Evolutionary conservation across 2,797 vertebrate genomes (phyloP).

Genomic region (Mycteria americana): DNA sequence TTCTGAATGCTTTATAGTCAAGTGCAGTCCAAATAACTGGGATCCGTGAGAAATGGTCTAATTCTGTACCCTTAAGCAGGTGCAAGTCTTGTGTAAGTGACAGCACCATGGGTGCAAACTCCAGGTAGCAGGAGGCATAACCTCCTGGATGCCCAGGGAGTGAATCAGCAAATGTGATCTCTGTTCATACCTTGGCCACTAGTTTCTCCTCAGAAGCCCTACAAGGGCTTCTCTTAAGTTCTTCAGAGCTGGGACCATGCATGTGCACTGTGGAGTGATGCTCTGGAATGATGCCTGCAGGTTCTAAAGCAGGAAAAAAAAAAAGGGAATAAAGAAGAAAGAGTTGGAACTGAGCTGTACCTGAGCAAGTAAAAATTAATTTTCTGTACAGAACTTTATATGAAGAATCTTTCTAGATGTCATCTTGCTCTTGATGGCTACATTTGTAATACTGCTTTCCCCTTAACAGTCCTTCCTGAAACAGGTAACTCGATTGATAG

Average conservation of each 20-base stretch:
- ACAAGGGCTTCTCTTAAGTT: background rate
- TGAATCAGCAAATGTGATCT: background rate
- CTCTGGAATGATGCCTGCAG: background rate
- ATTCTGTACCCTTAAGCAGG: background rate
- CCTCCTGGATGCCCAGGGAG: background rate
- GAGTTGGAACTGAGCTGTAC: background rate
- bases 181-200: background rate
- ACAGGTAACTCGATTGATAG: background rate
- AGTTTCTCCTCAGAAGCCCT: background rate
- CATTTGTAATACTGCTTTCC: background rate
- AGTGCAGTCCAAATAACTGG: accelerated
- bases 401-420: background rate
- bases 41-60: accelerated
- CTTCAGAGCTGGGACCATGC: background rate
- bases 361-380: background rate
- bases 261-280: background rate
- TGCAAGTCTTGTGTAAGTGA: background rate
- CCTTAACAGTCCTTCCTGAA: background rate
- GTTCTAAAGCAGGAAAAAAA: background rate
- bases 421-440: background rate
- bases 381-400: background rate
- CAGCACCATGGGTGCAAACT: background rate
- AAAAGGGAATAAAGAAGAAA: background rate
- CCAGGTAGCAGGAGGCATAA: background rate
- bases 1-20: background rate